Evolutionary conservation across 2,888 invertebrate genomes (phyloP).

Genomic region (Conchocele bisecta): DNA sequence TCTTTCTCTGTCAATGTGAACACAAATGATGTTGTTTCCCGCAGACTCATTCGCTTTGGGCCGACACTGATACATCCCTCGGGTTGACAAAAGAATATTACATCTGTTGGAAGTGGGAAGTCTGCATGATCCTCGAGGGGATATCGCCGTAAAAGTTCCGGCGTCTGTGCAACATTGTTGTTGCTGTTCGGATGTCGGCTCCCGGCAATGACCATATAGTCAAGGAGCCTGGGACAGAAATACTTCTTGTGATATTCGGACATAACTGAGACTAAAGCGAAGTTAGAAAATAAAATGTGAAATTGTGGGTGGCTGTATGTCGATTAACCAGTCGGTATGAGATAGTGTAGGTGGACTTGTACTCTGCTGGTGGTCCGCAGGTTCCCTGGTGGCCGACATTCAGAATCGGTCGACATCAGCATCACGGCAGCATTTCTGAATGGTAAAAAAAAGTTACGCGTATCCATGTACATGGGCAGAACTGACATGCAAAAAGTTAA

Average conservation of each 20-base stretch:
- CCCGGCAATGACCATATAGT: slow-evolving; percentile 98
- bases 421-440: too few species aligned
- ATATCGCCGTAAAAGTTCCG: slow-evolving; percentile 95
- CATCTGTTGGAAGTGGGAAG: slow-evolving; percentile 98
- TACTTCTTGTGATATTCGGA: slow-evolving; percentile 78
- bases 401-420: too few species aligned
- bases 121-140: slow-evolving; percentile 98
- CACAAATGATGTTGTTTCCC: slow-evolving; percentile 98
- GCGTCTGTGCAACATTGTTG: slow-evolving; percentile 87
- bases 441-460: too few species aligned
- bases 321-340: background rate
- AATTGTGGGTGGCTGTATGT: background rate
- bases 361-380: too few species aligned
- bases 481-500: too few species aligned
- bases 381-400: too few species aligned
- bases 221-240: slow-evolving; percentile 87
- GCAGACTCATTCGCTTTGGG: slow-evolving; percentile 86
- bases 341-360: background rate
- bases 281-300: slow-evolving; percentile 8
- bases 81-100: slow-evolving; percentile 99
- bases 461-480: too few species aligned
- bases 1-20: slow-evolving; percentile 99
- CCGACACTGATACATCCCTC: slow-evolving; percentile 96
- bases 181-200: slow-evolving; percentile 87
- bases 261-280: too few species aligned